These are phyloP conservation scores for Tenthredo amoena DNA, from an alignment of 2,888 invertebrate species.

Conservation along the genomic window DNA sequence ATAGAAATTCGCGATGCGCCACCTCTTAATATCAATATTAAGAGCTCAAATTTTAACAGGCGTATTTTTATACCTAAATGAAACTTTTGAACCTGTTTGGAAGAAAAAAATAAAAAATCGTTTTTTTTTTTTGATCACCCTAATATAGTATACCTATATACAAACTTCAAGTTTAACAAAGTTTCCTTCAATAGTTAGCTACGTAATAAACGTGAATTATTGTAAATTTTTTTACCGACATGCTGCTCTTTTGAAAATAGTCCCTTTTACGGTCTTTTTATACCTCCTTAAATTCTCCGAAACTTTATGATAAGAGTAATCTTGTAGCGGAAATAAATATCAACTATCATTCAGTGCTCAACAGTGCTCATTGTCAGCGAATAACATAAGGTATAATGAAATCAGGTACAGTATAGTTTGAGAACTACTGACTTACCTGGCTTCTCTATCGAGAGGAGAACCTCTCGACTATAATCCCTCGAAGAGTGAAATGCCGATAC, in stretches of 20 bases:
- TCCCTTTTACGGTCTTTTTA: neutral
- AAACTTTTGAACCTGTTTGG: too few species aligned
- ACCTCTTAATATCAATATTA: too few species aligned
- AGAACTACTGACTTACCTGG: constrained; percentile 57
- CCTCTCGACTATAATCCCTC: constrained; percentile 34
- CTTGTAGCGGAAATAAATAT: neutral
- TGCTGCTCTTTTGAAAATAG: neutral
- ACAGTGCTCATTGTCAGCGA: neutral
- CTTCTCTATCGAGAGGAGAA: constrained; percentile 17
- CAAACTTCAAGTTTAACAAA: too few species aligned
- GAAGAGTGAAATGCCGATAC: constrained; percentile 1
- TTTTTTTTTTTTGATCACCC: too few species aligned
- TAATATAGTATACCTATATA: too few species aligned
- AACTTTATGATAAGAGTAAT: neutral
- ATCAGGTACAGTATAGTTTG: constrained; percentile 41
- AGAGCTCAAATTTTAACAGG: too few species aligned
- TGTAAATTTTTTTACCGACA: neutral
- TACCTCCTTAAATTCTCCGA: neutral
- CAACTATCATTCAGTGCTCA: neutral
- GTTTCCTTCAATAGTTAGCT: neutral
- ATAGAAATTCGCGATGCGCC: too few species aligned
- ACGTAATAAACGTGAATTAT: neutral
- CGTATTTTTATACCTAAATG: too few species aligned
- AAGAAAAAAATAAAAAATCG: too few species aligned
- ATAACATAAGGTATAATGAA: neutral